Conservation (phyloP, 2,888 invertebrate species). For the Cheilosia urbana region DNA sequence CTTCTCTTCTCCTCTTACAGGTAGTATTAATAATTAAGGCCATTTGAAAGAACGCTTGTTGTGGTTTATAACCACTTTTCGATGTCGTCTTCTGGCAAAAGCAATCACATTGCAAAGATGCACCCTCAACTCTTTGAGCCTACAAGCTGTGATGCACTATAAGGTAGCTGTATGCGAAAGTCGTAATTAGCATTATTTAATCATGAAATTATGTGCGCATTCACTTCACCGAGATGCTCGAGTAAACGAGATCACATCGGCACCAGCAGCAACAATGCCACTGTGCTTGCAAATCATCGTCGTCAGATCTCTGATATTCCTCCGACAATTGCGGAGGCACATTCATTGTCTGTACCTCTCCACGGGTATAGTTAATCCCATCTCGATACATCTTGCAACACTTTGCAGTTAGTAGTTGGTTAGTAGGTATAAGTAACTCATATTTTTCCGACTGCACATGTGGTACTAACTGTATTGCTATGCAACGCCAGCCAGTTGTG, state of each 20-base stretch:
- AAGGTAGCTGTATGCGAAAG: not conserved
- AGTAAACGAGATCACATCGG: conserved; percentile 49
- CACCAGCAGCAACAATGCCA: conserved; percentile 18
- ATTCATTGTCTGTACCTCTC: conserved; percentile 47
- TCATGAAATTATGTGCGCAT: conserved; percentile 64
- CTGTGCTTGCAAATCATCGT: conserved; percentile 10
- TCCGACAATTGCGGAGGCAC: conserved; percentile 45
- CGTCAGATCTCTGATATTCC: conserved; percentile 30
- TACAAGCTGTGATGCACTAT: not conserved
- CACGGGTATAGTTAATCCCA: conserved; percentile 28
- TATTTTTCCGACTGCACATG: conserved; percentile 7
- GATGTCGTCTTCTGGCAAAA: not conserved
- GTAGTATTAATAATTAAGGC: too few species aligned
- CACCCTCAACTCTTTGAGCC: conserved; percentile 1
- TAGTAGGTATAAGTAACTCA: not conserved
- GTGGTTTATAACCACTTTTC: too few species aligned
- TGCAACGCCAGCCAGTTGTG: conserved; percentile 61
- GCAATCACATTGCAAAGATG: not conserved
- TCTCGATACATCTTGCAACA: conserved; percentile 18
- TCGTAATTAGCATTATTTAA: conserved; percentile 62
- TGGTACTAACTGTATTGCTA: conserved; percentile 61
- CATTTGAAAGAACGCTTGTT: too few species aligned
- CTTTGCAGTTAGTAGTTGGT: not conserved
- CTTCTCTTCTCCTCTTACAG: too few species aligned
- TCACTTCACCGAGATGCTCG: conserved; percentile 55